Percentiles rank a stretch among this genome's conserved stretches.
Conservation (phyloP, 2,113 vertebrate species). For the Oceanodroma tethys region DNA sequence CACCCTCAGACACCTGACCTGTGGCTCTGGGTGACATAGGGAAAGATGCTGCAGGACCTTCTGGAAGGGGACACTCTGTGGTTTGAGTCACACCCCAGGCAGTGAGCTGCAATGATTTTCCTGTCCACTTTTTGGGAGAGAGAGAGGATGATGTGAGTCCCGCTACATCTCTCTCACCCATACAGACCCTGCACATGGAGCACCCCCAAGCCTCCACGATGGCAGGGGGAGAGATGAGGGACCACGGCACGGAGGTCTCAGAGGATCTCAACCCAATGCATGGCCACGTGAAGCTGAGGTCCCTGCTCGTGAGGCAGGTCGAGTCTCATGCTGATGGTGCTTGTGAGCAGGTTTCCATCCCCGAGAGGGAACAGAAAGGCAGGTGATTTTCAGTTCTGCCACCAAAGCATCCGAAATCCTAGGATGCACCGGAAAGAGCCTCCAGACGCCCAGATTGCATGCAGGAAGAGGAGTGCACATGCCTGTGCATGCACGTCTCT, state of each 20-base stretch:
- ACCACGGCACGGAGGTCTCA: fast-evolving
- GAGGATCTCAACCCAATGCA: not conserved
- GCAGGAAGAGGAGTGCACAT: too few relatives aligned
- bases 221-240: not conserved
- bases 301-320: fast-evolving
- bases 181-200: not conserved
- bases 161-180: fast-evolving
- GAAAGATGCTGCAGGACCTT: not conserved
- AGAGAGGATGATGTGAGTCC: not conserved
- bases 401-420: not conserved
- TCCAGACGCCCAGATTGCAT: not conserved
- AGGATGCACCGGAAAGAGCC: not conserved
- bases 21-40: not conserved
- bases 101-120: not conserved
- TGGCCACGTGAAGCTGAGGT: fast-evolving
- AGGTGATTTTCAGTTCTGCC: not conserved
- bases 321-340: not conserved
- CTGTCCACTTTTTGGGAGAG: not conserved
- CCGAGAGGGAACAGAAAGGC: not conserved
- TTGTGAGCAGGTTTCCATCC: not conserved
- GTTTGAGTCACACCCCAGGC: not conserved
- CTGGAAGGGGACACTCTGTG: not conserved
- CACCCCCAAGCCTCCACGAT: not conserved
- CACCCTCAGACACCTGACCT: not conserved
- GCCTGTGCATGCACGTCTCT: fast-evolving